Conservation (phyloP, 2,888 invertebrate species). For the Lobophora halterata region DNA sequence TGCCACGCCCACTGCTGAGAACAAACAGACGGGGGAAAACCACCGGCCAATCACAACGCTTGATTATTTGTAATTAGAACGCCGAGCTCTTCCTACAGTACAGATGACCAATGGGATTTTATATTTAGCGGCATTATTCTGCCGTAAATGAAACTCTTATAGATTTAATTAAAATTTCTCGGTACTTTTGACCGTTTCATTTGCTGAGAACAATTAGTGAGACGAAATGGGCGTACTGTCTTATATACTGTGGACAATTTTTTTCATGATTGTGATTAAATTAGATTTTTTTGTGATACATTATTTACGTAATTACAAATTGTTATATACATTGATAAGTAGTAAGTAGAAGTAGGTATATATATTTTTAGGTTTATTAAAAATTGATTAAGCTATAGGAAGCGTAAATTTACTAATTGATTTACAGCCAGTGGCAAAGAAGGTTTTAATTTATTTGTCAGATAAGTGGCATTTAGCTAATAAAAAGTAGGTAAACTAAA, state of each 20-base stretch:
- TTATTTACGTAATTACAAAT: neutral
- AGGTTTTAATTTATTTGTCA: too few species aligned
- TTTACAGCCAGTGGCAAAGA: too few species aligned
- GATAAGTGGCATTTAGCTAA: too few species aligned
- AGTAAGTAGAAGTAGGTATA: too few species aligned
- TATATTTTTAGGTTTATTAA: too few species aligned
- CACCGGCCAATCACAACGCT: conserved; percentile 69
- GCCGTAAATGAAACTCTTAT: conserved; percentile 47
- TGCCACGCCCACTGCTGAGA: conserved; percentile 72
- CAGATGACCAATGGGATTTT: conserved; percentile 77
- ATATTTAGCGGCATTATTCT: conserved; percentile 62
- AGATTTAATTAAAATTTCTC: conserved; percentile 62
- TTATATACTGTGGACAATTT: conserved; percentile 33
- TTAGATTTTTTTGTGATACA: conserved; percentile 6
- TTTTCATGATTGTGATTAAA: conserved; percentile 35
- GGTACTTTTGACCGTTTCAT: conserved; percentile 49
- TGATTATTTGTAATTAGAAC: conserved; percentile 82
- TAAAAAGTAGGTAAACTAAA: too few species aligned
- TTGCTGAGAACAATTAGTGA: conserved; percentile 54
- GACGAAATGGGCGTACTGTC: conserved; percentile 53
- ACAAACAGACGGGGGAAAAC: conserved; percentile 76
- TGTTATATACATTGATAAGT: too few species aligned
- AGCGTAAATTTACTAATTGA: too few species aligned
- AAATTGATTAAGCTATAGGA: too few species aligned
- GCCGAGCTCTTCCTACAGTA: conserved; percentile 63